Percentiles rank a stretch among this genome's conserved stretches.
Evolutionary conservation across 1,140 invertebrate species (phyloP).

Genomic region (Archegozetes longisetosus): DNA sequence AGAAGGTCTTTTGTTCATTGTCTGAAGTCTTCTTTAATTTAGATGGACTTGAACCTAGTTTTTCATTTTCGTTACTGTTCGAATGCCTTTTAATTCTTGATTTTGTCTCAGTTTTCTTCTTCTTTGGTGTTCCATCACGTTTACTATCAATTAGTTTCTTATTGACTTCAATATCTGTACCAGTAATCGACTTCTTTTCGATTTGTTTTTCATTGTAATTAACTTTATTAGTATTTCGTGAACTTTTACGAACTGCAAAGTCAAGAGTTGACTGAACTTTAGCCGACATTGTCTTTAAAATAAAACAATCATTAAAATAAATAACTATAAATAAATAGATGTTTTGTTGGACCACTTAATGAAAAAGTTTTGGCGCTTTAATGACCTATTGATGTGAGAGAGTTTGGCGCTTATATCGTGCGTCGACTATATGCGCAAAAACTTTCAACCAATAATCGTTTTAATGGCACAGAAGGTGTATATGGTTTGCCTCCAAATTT

Average conservation of each 20-base stretch:
- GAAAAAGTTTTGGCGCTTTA: background rate
- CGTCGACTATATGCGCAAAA: too few relatives aligned
- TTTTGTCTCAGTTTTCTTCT: background rate
- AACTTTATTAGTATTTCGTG: background rate
- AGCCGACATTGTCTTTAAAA: background rate
- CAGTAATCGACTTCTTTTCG: background rate
- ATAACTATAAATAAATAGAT: conserved; percentile 14
- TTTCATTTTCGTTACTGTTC: background rate
- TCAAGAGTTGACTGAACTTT: conserved; percentile 8
- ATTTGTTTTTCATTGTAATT: background rate
- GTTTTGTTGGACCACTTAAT: conserved; percentile 27
- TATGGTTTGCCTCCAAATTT: too few relatives aligned
- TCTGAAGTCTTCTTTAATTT: background rate
- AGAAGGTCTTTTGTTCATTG: background rate
- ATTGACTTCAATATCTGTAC: too few relatives aligned
- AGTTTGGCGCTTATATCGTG: background rate
- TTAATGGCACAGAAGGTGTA: too few relatives aligned
- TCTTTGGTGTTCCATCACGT: background rate
- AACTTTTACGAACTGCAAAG: background rate
- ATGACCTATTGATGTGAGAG: background rate
- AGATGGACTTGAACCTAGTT: background rate
- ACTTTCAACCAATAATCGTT: too few relatives aligned
- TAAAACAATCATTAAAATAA: background rate
- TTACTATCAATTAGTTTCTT: background rate
- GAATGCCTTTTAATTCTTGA: background rate